A percentile compares a stretch with the other conserved stretches of the same genome.
phyloP scores from a whole-genome alignment of 2,888 invertebrate species.

The Orthonevra nobilis region DNA sequence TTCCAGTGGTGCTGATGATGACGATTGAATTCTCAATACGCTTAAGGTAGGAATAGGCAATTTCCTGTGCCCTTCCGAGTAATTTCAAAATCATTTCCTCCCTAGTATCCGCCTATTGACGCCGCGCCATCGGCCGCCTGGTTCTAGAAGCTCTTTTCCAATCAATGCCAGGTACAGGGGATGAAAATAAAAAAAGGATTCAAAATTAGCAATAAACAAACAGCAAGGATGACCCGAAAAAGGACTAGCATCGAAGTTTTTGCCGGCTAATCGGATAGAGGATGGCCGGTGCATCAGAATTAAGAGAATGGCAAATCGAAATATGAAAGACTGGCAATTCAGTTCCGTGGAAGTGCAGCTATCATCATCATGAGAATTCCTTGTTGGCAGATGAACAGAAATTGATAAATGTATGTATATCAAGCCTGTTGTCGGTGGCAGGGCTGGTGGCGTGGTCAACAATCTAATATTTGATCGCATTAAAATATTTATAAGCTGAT shows the following conservation, averaged over 20 bases:
- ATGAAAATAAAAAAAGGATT: not conserved
- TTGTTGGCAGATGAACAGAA: not conserved
- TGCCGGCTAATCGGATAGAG: constrained; percentile 42
- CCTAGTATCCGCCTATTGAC: constrained; percentile 36
- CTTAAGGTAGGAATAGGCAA: constrained; percentile 34
- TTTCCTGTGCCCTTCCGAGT: constrained; percentile 57
- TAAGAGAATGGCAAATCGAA: constrained; percentile 13
- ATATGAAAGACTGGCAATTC: constrained; percentile 7
- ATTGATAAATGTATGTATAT: not conserved
- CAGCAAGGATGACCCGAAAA: constrained; percentile 25
- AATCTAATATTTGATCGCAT: constrained; percentile 60
- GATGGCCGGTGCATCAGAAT: constrained; percentile 18
- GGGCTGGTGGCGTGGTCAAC: constrained; percentile 17
- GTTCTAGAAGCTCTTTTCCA: not conserved
- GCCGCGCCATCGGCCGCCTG: not conserved
- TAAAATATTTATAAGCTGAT: constrained; percentile 62
- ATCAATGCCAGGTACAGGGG: not conserved
- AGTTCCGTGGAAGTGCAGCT: not conserved
- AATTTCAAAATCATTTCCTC: constrained; percentile 68
- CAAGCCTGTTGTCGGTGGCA: constrained; percentile 2
- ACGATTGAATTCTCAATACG: constrained; percentile 44
- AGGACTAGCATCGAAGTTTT: not conserved
- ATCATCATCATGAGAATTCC: not conserved
- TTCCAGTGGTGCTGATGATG: constrained; percentile 28
- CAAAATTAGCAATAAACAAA: constrained; percentile 43